A percentile compares a stretch with the other conserved stretches of the same genome.
Evolutionary conservation across 2,113 vertebrate species (phyloP).

Genomic region (Emydocephalus ijimae): DNA sequence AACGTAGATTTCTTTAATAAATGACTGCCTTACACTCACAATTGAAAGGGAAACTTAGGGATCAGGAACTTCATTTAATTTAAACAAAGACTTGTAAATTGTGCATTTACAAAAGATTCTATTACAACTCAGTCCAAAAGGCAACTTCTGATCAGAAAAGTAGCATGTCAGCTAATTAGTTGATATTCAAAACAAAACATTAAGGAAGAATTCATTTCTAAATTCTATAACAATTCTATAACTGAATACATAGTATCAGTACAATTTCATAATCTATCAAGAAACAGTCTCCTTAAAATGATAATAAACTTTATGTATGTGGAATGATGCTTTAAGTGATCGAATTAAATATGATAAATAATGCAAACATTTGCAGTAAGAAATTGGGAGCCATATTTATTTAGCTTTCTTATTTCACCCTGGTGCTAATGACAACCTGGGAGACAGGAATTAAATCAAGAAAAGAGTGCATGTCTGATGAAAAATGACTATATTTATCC

Average conservation of each 20-base stretch:
- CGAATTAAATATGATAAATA: background rate
- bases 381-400: background rate
- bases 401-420: background rate
- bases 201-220: background rate
- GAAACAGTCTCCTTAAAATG: background rate
- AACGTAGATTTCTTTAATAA: background rate
- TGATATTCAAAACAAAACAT: background rate
- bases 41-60: background rate
- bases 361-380: background rate
- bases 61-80: background rate
- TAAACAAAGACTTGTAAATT: background rate
- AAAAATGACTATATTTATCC: background rate
- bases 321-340: background rate
- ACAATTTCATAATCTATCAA: background rate
- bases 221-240: background rate
- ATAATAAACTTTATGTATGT: background rate
- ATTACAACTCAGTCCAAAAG: background rate
- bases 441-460: background rate
- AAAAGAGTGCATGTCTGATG: background rate
- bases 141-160: background rate
- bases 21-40: conserved; percentile 14
- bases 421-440: background rate
- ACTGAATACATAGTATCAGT: background rate
- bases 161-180: background rate
- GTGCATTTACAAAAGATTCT: background rate